These are phyloP conservation scores for Scaptomyza caliginosa DNA, from an alignment of 2,888 invertebrate genomes.

Conservation along the genomic window DNA sequence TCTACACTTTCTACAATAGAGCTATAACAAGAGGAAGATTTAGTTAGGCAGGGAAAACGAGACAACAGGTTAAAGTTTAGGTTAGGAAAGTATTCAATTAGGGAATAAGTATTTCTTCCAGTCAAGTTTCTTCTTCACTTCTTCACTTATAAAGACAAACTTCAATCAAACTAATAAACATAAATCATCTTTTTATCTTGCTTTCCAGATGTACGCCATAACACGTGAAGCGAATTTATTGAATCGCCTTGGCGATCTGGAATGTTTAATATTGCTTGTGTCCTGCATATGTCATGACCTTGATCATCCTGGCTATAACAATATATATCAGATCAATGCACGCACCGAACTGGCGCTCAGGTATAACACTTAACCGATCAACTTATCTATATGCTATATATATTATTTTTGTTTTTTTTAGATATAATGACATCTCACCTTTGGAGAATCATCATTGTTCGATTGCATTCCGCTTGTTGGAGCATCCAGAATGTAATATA, in stretches of 20 bases:
- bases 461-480: conserved; percentile 91
- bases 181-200: too few relatives aligned
- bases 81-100: too few relatives aligned
- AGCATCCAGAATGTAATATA: conserved; percentile 92
- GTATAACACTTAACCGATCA: conserved; percentile 14
- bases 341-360: conserved; percentile 92
- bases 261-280: conserved; percentile 90
- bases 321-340: conserved; percentile 92
- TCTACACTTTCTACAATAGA: too few relatives aligned
- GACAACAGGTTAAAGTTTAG: not conserved
- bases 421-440: conserved; percentile 93
- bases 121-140: too few relatives aligned
- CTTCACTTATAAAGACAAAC: too few relatives aligned
- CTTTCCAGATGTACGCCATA: conserved; percentile 91
- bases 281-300: conserved; percentile 93
- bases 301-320: conserved; percentile 91
- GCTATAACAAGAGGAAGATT: too few relatives aligned
- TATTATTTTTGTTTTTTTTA: conserved; percentile 27
- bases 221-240: conserved; percentile 89
- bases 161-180: too few relatives aligned
- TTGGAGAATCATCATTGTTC: conserved; percentile 94
- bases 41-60: too few relatives aligned
- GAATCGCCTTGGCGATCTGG: conserved; percentile 89
- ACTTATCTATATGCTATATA: not conserved
- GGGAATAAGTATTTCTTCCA: too few relatives aligned